Base-by-base conservation (phyloP, 2,888 invertebrate genomes). In the Muscina levida region DNA sequence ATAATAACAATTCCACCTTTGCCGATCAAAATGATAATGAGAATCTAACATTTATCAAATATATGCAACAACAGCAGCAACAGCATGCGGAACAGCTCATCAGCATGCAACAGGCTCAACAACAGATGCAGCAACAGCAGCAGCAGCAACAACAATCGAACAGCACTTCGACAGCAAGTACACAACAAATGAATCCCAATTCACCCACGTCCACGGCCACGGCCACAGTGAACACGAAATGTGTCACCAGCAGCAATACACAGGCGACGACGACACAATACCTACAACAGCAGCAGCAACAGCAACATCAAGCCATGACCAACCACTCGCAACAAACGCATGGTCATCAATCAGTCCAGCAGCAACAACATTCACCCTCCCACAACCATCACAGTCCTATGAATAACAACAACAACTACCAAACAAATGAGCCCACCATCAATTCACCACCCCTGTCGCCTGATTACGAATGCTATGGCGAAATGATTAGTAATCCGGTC, bases 11-110 rank as follows among this genome's bases (percentile, higher is more conserved):
- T 31, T 31, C 31, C 31, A 31, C 31, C 31, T 31, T 31, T 31
- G 31, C 31, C 4, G 31, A 31, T 31, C 31, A 31, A 31, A 31
- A 31, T 46, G 85, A 85, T 82, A 85, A 85, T 70, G 85, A 85
- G 78, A 86, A 85, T 80, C 84, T 87, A 75, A 88, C 88, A 84
- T 62, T 62, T 62, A 22, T 62, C 42, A 62, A 88, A 86, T 88
- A 86, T 84, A 87, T 89, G 75, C 88, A 90, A 84, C 85, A 87
- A 76, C 89, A 89, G 22, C 87, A 85, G 24, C 86, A 86, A 8
- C 84, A 83, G 26, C 59, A 77, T 31, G 44, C 46, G 44, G 77
- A 77, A 39, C 72, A 81, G 59, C 42, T 77, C 24, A 66, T 76
- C 68, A 66, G 17, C 37, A 53, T 39, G 22, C 67, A 73, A 13